phyloP scores from a whole-genome alignment of 2,888 invertebrate species.

The Mimumesa dahlbomi region DNA sequence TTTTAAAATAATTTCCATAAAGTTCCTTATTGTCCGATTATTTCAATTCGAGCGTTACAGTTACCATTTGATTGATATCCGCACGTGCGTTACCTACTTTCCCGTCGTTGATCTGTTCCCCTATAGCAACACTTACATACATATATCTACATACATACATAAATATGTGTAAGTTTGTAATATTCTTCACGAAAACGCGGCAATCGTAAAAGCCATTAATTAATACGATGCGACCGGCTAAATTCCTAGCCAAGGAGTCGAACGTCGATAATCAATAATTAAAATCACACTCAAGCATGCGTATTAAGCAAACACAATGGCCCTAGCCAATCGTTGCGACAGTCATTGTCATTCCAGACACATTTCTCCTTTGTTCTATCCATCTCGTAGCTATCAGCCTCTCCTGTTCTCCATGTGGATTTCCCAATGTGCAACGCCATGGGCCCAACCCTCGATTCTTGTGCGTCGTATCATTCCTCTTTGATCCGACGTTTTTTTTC shows the following conservation, averaged over 20 bases:
- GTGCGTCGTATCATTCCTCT: conserved; percentile 30
- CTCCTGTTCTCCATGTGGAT: conserved; percentile 50
- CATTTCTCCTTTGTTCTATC: conserved; percentile 66
- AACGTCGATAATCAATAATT: conserved; percentile 37
- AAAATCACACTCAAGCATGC: conserved; percentile 41
- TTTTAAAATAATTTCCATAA: too few relatives aligned
- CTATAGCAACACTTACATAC: too few relatives aligned
- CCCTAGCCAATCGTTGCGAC: conserved; percentile 46
- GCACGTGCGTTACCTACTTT: too few relatives aligned
- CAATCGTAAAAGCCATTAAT: too few relatives aligned
- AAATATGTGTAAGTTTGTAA: too few relatives aligned
- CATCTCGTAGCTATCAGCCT: conserved; percentile 47
- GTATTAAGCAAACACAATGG: conserved; percentile 59
- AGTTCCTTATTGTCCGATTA: too few relatives aligned
- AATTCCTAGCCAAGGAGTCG: background rate
- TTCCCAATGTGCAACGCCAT: conserved; percentile 54
- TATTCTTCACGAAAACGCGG: too few relatives aligned
- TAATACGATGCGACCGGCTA: background rate
- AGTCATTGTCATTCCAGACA: conserved; percentile 59
- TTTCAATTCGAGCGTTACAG: too few relatives aligned
- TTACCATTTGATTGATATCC: too few relatives aligned
- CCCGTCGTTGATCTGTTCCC: too few relatives aligned
- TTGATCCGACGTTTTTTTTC: conserved; percentile 10
- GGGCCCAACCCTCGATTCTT: conserved; percentile 63
- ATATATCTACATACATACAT: too few relatives aligned